Evolutionary conservation across 2,797 vertebrate genomes (phyloP).

Genomic region (Enteromius anoplus): DNA sequence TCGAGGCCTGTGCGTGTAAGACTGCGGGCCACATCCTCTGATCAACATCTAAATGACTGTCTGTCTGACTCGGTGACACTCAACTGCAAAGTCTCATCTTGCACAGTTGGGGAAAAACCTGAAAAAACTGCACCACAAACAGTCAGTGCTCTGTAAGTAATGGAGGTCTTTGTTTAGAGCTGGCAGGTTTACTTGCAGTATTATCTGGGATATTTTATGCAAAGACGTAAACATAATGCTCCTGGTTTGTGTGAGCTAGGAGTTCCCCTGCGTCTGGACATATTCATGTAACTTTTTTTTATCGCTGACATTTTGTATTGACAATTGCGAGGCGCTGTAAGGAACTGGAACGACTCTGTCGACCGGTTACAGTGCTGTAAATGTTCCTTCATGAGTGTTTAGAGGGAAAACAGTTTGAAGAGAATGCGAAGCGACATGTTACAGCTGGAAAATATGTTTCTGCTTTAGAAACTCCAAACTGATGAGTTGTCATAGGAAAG

Average conservation of each 20-base stretch:
- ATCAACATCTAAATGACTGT: constrained; percentile 29
- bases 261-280: constrained; percentile 38
- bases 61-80: constrained; percentile 37
- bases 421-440: constrained; percentile 30
- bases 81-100: constrained; percentile 13
- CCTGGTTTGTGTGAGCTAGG: background rate
- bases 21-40: constrained; percentile 44
- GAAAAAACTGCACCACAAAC: constrained; percentile 5
- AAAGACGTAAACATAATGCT: constrained; percentile 23
- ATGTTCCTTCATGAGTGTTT: constrained; percentile 29
- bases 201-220: constrained; percentile 19
- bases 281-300: background rate
- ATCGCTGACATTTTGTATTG: constrained; percentile 15
- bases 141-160: background rate
- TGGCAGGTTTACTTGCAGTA: background rate
- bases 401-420: constrained; percentile 18
- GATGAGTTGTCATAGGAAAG: background rate
- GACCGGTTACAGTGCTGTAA: constrained; percentile 17
- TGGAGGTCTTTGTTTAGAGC: constrained; percentile 35
- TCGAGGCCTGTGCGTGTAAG: constrained; percentile 27
- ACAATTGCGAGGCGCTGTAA: background rate
- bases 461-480: background rate
- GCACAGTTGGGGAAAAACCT: background rate
- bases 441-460: constrained; percentile 29
- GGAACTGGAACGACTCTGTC: constrained; percentile 18